Evolutionary conservation across 2,888 invertebrate genomes (phyloP).

Genomic region (Leucophora obtusa): DNA sequence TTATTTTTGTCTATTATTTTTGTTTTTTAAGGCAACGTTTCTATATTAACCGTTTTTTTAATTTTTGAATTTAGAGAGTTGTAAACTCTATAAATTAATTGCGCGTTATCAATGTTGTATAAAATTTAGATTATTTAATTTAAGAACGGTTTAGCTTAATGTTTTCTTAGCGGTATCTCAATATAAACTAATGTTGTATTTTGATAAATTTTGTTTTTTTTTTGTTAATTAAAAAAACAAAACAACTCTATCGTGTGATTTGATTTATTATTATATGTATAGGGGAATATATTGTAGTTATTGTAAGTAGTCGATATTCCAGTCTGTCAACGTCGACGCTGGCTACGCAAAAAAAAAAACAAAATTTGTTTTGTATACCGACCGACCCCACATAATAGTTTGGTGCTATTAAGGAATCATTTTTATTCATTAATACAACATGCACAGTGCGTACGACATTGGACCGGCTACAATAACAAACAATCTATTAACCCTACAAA

Average conservation of each 20-base stretch:
- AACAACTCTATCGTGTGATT: constrained; percentile 34
- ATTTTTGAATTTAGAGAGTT: not conserved
- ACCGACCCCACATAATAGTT: not conserved
- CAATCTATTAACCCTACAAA: too few relatives aligned
- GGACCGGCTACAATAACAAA: not conserved
- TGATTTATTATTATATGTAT: constrained; percentile 18
- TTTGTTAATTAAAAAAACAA: constrained; percentile 35
- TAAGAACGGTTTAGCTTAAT: constrained; percentile 40
- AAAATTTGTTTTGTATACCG: not conserved
- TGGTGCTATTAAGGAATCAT: not conserved
- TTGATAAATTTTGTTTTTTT: constrained; percentile 25
- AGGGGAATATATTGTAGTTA: not conserved
- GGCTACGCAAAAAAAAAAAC: not conserved
- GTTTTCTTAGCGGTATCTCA: constrained; percentile 50
- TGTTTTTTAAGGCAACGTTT: not conserved
- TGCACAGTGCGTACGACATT: constrained; percentile 32
- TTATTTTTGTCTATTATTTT: too few relatives aligned
- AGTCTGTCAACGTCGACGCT: constrained; percentile 16
- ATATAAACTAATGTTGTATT: constrained; percentile 51
- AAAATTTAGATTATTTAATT: not conserved
- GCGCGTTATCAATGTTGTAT: not conserved
- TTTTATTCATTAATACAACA: constrained; percentile 27
- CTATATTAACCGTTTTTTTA: not conserved
- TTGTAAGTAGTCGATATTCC: constrained; percentile 17
- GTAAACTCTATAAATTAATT: constrained; percentile 1